Evolutionary conservation across 2,888 invertebrate species (phyloP), one percentile per base, ranked within the genome.

Genomic region (Drosophila limbata): DNA sequence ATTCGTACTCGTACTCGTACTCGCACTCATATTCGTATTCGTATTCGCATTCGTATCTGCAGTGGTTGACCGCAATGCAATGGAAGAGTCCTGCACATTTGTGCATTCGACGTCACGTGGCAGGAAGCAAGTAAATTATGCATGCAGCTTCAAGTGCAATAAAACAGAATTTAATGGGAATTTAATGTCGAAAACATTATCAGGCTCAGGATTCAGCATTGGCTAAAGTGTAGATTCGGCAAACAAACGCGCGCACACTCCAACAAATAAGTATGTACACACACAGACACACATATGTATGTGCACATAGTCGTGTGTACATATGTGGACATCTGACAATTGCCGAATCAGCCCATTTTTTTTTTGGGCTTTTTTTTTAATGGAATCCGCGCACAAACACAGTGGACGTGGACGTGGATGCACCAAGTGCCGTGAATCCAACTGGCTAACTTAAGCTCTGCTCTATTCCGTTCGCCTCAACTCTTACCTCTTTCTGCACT

Each of bases 151-250:
- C 67, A 79, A 84, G 84, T 74, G 79, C 84, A 82, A 82, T 82
- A 84, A 81, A 81, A 82, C 81, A 79, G 79, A 84, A 77, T 82
- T 82, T 84, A 84, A 84, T 82, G 81, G 72, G 76, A 82, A 84
- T 84, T 84, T 81, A 82, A 81, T 84, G 84, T 82, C 73, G 81
- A 84, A 82, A 82, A 79, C 84, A 84, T 84, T 81, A 81, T 81
- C 81, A 80, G 71, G 70, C 69, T 62, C 67, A 67, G 63, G 63
- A 50, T 62, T 67, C 66, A 53, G 73, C 61, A 51, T 51, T 44
- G 37, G 74, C 62, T 42, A 74, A 57, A 68, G 70, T 67, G 72
- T 73, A 51, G 53, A 79, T 67, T 64, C 67, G 63, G 47, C 77
- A 67, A 78, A 73, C 78, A 69, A 73, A 65, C 57, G 51, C 48